Base-by-base conservation (phyloP, 2,113 vertebrate genomes). In the Eulacestoma nigropectus region DNA sequence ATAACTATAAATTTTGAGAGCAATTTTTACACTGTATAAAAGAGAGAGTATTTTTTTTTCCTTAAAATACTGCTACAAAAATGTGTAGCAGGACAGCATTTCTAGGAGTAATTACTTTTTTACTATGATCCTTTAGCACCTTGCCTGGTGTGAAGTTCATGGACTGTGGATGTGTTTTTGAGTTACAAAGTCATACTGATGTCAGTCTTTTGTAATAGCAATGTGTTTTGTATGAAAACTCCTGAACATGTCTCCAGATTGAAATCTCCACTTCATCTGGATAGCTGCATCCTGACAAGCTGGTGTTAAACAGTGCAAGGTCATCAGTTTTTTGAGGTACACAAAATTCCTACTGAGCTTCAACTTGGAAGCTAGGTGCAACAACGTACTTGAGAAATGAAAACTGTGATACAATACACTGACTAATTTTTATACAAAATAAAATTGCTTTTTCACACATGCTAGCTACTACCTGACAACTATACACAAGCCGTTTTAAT, bases 61-160 rank as follows among this genome's bases (percentile, higher is more conserved):
- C 30, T 73, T 87, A 75, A 93, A 91, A 72, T 72, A 16, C 10
- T 39, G 42, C 30, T 39, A 63, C 78, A 75, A 95, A 92, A 91
- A 82, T 72, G 19, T 84, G 79, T 37, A 91, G 19, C 35, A 91
- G 30, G 13, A 41, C 26, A 53, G 4, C 6, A 52, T 52, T 93
- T 82, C 60, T 91, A 60, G 69, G 68, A 89, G 64, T 56, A 93
- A 87, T 93, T 91, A 60, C 13, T 52, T 87, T 94, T 95, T 94
- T 85, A 89, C 82, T 78, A 60, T 49, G 52, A 89, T 87, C 62
- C 41, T 89, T 68, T 64, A 82, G 47, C 25, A 91, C 25, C 25
- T 87, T 89, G n/a, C 49, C 42, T 75, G 41, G 15, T 82, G 22
- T 68, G 53, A 91, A 76, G 39, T 56, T 87, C 81, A 75, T 64